A percentile compares a stretch with the other conserved stretches of the same genome.
Evolutionary conservation across 2,888 invertebrate genomes (phyloP).

Genomic region (Thecophora atra): DNA sequence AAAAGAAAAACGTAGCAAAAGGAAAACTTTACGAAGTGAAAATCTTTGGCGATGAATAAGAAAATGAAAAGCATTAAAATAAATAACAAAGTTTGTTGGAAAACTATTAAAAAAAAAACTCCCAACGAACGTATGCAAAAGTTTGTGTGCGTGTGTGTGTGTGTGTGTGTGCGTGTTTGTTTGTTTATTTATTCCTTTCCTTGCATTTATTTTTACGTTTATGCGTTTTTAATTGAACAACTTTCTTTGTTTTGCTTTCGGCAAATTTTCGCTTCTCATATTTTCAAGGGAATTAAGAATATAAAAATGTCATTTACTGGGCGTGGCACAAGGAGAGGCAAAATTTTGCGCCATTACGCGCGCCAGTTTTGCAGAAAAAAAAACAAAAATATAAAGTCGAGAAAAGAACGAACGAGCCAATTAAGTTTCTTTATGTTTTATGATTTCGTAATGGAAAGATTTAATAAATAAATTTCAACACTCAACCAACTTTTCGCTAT

Average conservation of each 20-base stretch:
- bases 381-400: background rate
- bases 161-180: no score
- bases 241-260: background rate
- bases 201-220: background rate
- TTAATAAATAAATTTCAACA: background rate
- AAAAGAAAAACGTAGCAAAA: no score
- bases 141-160: background rate
- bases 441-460: background rate
- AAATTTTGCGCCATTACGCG: background rate
- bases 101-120: no score
- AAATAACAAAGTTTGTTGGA: no score
- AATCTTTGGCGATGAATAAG: no score
- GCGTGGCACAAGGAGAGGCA: background rate
- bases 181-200: no score
- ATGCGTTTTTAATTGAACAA: background rate
- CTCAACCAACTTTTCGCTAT: background rate
- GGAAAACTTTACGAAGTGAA: no score
- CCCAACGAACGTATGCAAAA: background rate
- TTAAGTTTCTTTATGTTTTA: conserved; percentile 10
- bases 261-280: background rate
- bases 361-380: background rate
- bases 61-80: no score
- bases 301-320: background rate
- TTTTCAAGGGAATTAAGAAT: background rate
- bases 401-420: conserved; percentile 3